Percentiles rank a stretch among this genome's conserved stretches.
Conservation (phyloP, 2,888 invertebrate species). For the Coecobrya sp. region DNA sequence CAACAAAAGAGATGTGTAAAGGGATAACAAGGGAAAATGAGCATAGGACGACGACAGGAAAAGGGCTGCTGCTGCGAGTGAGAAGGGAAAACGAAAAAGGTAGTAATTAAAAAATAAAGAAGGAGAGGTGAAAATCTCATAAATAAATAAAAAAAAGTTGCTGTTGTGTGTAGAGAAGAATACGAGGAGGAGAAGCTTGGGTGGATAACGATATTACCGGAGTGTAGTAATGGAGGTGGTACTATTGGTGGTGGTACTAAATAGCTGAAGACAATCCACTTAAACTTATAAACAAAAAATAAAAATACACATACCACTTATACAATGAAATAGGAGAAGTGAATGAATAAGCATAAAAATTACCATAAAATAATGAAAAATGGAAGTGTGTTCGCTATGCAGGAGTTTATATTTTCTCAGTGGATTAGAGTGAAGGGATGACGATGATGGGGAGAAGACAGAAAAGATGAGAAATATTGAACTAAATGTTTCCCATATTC, state of each 20-base stretch:
- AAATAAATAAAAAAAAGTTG: not conserved
- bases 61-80: conserved; percentile 69
- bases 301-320: not conserved
- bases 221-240: not conserved
- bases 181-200: conserved; percentile 13
- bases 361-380: conserved; percentile 38
- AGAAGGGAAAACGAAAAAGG: conserved; percentile 35
- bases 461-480: conserved; percentile 72
- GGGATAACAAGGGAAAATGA: not conserved
- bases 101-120: conserved; percentile 76
- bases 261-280: conserved; percentile 60
- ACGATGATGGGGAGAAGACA: not conserved
- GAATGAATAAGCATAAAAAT: conserved; percentile 54
- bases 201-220: not conserved
- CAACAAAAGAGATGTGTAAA: not conserved
- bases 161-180: conserved; percentile 18
- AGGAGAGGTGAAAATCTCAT: conserved; percentile 61
- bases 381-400: not conserved
- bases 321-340: not conserved
- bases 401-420: conserved; percentile 28
- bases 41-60: conserved; percentile 67
- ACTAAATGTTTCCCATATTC: conserved; percentile 70
- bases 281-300: conserved; percentile 40
- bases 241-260: not conserved
- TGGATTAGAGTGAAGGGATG: conserved; percentile 14